These are phyloP conservation scores for Lepetodrilus schrolli DNA, from an alignment of 2,888 invertebrate species.

Conservation along the genomic window DNA sequence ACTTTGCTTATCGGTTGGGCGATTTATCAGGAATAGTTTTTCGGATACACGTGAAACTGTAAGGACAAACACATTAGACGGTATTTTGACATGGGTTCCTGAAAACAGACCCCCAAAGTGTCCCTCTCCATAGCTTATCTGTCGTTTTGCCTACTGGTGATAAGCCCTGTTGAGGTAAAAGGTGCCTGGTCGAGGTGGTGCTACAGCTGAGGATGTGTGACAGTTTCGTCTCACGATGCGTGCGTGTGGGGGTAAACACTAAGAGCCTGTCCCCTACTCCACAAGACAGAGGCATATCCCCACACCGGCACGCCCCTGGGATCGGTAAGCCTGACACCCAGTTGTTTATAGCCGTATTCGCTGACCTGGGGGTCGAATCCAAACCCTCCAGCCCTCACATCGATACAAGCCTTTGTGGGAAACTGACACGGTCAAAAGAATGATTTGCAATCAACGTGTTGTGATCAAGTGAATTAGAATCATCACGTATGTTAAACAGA, in stretches of 20 bases:
- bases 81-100: neutral
- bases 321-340: neutral
- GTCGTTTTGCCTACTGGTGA: neutral
- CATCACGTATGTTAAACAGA: slow-evolving; percentile 8
- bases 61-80: slow-evolving; percentile 29
- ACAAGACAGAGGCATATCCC: neutral
- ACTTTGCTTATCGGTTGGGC: slow-evolving; percentile 30
- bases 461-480: neutral
- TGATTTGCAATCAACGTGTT: neutral
- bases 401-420: neutral
- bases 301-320: neutral
- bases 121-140: neutral
- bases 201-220: neutral
- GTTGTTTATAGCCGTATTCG: neutral
- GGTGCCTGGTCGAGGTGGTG: neutral
- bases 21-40: slow-evolving; percentile 35
- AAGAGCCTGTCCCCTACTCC: neutral
- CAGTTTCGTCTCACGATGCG: neutral
- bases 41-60: slow-evolving; percentile 32
- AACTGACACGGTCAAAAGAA: neutral
- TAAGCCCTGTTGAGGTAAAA: neutral
- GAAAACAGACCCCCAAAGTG: neutral
- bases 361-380: neutral
- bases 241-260: slow-evolving; percentile 10
- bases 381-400: neutral